Base-by-base conservation (phyloP, 2,888 invertebrate species). In the Hemaris fuciformis region DNA sequence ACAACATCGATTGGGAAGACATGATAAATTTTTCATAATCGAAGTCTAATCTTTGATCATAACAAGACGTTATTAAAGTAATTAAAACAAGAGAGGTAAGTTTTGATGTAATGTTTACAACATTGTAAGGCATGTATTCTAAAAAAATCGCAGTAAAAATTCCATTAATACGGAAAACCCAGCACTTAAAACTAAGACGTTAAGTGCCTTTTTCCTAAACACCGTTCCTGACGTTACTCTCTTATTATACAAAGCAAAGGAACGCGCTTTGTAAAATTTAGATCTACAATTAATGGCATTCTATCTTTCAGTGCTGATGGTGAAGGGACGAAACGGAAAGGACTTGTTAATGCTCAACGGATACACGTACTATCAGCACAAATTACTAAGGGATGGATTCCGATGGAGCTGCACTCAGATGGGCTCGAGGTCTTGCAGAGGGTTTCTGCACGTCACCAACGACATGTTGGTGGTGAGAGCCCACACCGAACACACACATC, bases 321-420 rank as follows among this genome's bases (percentile, higher is more conserved):
- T 91, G 60, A 90, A 87, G 67, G 90, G 91, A 15, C 83, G 90
- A 1, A 87, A 86, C 42, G 91, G 91, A 0, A 92, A 91, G 63
- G 81, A 89, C 63, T 72, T 91, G 23, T 72, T 91, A 27, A 87
- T 91, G 88, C 81, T 90, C 6, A 85, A 90, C 56, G 91, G 91
- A 0, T 91, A 91, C 64, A 92, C 91, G 0, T 92, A 89, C 71
- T 92, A 91, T 68, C 89, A 91, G 66, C 91, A 91, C 66, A 92
- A 91, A 72, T 71, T 84, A 1, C 75, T 91, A 7, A 80, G 87
- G 20, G 90, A 91, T 41, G 92, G 92, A 0, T 87, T 83, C 73
- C 83, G 92, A 0, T 92, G 92, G 92, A 91, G 91, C 76, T 92
- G 92, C 66, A 91, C 92, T 0, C 90, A 90, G 71, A 91, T 91